Evolutionary conservation across 2,888 invertebrate genomes (phyloP).

Genomic region (Maniola hyperantus): DNA sequence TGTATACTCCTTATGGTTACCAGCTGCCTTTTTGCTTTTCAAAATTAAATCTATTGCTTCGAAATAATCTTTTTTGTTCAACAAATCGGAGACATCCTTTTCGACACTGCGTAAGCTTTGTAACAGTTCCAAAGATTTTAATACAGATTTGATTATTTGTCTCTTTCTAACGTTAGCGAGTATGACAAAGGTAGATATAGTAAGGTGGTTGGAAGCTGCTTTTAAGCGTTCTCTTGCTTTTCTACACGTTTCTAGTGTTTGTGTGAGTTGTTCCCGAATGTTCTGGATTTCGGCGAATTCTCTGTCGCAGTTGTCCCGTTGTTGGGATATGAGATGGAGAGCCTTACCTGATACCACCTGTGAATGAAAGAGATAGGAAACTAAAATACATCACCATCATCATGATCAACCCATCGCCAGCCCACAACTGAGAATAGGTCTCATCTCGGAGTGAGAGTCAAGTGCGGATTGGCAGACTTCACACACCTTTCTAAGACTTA

Average conservation of each 20-base stretch:
- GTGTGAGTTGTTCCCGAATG: slow-evolving; percentile 86
- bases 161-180: slow-evolving; percentile 95
- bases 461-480: no score
- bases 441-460: no score
- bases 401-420: no score
- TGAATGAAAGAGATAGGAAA: slow-evolving; percentile 13
- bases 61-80: slow-evolving; percentile 93
- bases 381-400: not conserved
- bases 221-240: slow-evolving; percentile 88
- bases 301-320: slow-evolving; percentile 92
- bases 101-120: slow-evolving; percentile 89
- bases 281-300: slow-evolving; percentile 91
- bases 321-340: slow-evolving; percentile 94
- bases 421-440: no score
- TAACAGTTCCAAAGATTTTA: slow-evolving; percentile 86
- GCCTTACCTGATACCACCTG: slow-evolving; percentile 96
- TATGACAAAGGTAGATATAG: slow-evolving; percentile 92
- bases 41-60: slow-evolving; percentile 94
- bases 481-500: no score
- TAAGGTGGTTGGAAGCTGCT: slow-evolving; percentile 91
- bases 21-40: slow-evolving; percentile 93
- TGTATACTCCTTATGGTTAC: slow-evolving; percentile 92
- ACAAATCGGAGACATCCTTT: slow-evolving; percentile 89
- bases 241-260: slow-evolving; percentile 87
- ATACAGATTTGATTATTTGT: slow-evolving; percentile 90